Evolutionary conservation across 2,888 invertebrate genomes (phyloP), one percentile per base, ranked within the genome.

Genomic region (Philaethria dido): DNA sequence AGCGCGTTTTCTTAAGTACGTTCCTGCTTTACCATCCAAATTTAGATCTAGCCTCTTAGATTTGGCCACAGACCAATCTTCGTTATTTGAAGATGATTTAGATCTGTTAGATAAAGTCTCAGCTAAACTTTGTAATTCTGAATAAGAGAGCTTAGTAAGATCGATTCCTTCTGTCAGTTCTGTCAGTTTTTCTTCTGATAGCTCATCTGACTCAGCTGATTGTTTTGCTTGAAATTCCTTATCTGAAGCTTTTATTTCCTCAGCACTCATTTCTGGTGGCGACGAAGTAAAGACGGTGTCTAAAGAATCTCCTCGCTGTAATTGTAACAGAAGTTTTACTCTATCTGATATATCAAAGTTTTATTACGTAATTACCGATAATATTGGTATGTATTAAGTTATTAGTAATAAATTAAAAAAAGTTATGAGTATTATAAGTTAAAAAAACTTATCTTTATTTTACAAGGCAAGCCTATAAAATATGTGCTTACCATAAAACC

Each of bases 261-360:
- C 89, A 50, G 77, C 81, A 55, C 87, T 88, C 50, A 79, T 80
- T 60, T 86, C 88, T 42, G 91, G 92, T n/a, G 95, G 95, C 14
- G 95, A 94, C 61, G 94, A 93, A 54, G 94, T 93, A 72, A 95
- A 94, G 33, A 95, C 94, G 2, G 95, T 95, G 69, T 95, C 95
- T 71, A 95, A 81, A 0, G 95, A 95, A 80, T 95, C 95, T 36
- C 95, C 95, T 75, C 95, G 92, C 95, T 95, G 82, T n/a, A 86
- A 87, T 33, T 20, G 22, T 39, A n/a, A 33, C 13, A 3, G 8
- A 11, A 20, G 18, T 4, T 16, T 14, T 4, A 54, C 4, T 11
- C 0, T 18, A 20, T 55, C 1, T 2, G 13, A 18, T 13, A 52
- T n/a, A 5, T 20, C 14, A 13, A 18, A 6, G 36, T 18, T 54